phyloP scores from a whole-genome alignment of 2,797 vertebrate species.

The Loriculus beryllinus region DNA sequence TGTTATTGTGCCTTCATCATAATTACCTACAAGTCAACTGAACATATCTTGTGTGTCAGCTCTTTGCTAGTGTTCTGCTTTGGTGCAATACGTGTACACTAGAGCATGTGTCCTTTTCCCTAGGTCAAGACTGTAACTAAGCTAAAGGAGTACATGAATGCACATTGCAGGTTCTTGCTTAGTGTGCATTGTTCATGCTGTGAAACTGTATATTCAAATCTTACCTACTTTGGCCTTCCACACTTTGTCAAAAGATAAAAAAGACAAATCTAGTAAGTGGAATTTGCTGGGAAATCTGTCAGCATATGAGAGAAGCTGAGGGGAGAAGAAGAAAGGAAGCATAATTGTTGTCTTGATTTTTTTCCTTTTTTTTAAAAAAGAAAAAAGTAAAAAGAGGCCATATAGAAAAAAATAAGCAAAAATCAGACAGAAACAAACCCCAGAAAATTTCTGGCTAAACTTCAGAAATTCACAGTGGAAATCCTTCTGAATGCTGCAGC shows the following conservation, averaged over 20 bases:
- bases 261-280: background rate
- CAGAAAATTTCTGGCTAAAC: conserved; percentile 5
- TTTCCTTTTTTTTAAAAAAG: background rate
- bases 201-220: background rate
- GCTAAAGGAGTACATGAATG: background rate
- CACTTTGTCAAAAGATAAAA: background rate
- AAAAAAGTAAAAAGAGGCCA: background rate
- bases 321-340: background rate
- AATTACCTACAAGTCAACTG: background rate
- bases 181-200: background rate
- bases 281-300: background rate
- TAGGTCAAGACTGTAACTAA: background rate
- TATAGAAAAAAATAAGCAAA: background rate
- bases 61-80: background rate
- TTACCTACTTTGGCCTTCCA: background rate
- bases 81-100: background rate
- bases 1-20: background rate
- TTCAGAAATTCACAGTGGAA: conserved; percentile 11
- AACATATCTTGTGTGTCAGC: background rate
- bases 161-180: background rate
- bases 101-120: background rate
- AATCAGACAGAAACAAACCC: background rate
- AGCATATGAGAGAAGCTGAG: background rate
- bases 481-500: conserved; percentile 38
- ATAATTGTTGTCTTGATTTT: background rate